phyloP scores from a whole-genome alignment of 2,888 invertebrate genomes.

The Lacanobia wlatinum region DNA sequence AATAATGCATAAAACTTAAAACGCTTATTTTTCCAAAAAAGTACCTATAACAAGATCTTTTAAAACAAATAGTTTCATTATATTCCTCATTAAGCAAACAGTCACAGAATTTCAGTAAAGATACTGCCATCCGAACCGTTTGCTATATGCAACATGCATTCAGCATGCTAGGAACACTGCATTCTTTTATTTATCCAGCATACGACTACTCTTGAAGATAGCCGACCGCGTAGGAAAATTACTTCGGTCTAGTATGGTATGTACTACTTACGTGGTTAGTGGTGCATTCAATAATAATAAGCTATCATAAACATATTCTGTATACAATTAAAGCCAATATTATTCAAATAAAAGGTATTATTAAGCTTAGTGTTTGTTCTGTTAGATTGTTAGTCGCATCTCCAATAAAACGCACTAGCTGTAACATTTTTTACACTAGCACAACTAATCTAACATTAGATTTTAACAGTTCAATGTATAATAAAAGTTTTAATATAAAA shows the following conservation, averaged over 20 bases:
- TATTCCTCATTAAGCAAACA: not conserved
- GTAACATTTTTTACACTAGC: constrained; percentile 78
- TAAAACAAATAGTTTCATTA: too few species aligned
- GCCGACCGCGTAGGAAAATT: too few species aligned
- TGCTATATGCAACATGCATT: too few species aligned
- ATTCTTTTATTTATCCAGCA: too few species aligned
- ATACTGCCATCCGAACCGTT: too few species aligned
- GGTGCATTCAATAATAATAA: not conserved
- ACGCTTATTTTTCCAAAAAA: too few species aligned
- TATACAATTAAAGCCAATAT: too few species aligned
- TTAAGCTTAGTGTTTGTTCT: not conserved
- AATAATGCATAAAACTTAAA: too few species aligned
- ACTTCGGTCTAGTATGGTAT: too few species aligned
- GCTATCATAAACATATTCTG: not conserved
- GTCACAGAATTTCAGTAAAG: not conserved
- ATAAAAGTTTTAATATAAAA: constrained; percentile 83
- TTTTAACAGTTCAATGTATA: constrained; percentile 80
- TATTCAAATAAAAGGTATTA: constrained; percentile 32
- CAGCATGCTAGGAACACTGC: too few species aligned
- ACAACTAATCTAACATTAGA: constrained; percentile 79
- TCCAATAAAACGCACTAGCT: constrained; percentile 77
- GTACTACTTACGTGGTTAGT: not conserved
- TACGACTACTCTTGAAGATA: too few species aligned
- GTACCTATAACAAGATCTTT: too few species aligned
- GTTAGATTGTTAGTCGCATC: constrained; percentile 39